These are phyloP conservation scores for Hippocampus kuda DNA, from an alignment of 2,797 vertebrate species.

Conservation along the genomic window DNA sequence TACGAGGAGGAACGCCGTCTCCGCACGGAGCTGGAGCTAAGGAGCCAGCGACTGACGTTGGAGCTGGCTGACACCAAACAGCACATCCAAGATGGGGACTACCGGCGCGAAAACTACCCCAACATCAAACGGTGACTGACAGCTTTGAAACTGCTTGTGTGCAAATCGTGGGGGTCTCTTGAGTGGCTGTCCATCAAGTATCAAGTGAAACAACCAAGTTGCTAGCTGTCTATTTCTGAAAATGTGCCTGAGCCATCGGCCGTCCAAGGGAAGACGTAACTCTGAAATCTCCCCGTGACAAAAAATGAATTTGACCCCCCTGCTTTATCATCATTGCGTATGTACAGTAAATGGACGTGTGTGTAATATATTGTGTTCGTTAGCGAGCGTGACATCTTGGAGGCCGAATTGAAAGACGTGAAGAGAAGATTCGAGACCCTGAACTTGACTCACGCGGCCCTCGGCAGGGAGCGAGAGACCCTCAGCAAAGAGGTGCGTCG, in stretches of 20 bases:
- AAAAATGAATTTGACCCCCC: too few relatives aligned
- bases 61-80: conserved; percentile 90
- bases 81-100: conserved; percentile 85
- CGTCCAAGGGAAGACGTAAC: too few relatives aligned
- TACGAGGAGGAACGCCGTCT: conserved; percentile 81
- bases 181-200: neutral
- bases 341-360: conserved; percentile 5
- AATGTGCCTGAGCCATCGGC: too few relatives aligned
- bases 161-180: neutral
- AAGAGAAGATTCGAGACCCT: conserved; percentile 76
- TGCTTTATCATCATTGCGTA: neutral
- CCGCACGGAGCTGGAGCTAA: conserved; percentile 79
- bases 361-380: neutral
- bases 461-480: conserved; percentile 78
- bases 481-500: conserved; percentile 81
- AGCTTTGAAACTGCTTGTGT: neutral
- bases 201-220: neutral
- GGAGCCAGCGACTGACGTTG: conserved; percentile 82
- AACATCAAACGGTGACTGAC: conserved; percentile 71
- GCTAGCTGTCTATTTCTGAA: too few relatives aligned
- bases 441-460: conserved; percentile 68
- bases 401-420: conserved; percentile 76
- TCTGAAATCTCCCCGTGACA: too few relatives aligned
- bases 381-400: conserved; percentile 84
- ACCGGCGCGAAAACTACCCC: conserved; percentile 84